phyloP scores from a whole-genome alignment of 2,113 vertebrate genomes.

The Engystomops pustulosus region DNA sequence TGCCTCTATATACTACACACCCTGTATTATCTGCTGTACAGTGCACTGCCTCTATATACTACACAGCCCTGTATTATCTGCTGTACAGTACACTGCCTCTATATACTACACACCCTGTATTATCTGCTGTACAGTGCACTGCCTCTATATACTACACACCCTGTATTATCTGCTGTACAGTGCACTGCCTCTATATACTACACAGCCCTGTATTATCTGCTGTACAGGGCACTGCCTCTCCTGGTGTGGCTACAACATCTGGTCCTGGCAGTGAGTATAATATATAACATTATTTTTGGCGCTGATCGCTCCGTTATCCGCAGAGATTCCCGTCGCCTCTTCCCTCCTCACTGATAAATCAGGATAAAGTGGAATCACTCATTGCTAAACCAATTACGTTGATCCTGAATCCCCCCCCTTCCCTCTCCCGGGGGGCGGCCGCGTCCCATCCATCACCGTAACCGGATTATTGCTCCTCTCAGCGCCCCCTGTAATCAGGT shows the following conservation, averaged over 20 bases:
- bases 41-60: too few species aligned
- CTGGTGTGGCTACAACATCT: neutral
- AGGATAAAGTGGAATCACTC: constrained; percentile 18
- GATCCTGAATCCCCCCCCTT: constrained; percentile 19
- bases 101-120: neutral
- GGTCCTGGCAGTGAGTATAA: too few species aligned
- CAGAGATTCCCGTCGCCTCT: neutral
- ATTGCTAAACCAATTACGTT: constrained; percentile 47
- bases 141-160: neutral
- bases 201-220: too few species aligned
- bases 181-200: too few species aligned
- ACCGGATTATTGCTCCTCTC: constrained; percentile 43
- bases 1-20: neutral
- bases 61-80: neutral
- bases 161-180: too few species aligned
- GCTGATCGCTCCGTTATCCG: neutral
- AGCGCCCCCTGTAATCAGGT: constrained; percentile 32
- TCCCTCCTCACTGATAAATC: neutral
- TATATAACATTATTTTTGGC: neutral
- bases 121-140: neutral
- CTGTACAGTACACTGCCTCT: neutral
- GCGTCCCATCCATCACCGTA: constrained; percentile 42
- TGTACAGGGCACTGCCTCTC: too few species aligned
- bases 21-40: too few species aligned
- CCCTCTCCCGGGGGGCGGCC: neutral